Base-by-base conservation (phyloP, 1,140 invertebrate species). In the Uloborus diversus region DNA sequence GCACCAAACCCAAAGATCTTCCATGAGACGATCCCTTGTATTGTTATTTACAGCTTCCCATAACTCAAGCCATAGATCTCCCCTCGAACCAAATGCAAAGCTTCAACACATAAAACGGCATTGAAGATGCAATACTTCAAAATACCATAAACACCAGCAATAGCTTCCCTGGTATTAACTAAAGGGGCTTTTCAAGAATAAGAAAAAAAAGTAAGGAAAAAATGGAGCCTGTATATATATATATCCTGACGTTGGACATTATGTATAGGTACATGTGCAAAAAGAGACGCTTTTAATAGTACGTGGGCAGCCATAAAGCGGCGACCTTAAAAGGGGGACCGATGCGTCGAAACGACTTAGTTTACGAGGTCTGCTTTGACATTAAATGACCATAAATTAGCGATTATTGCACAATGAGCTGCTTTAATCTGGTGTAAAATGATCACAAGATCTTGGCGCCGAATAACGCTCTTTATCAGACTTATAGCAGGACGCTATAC, bases 301-400 rank as follows among this genome's bases (percentile, higher is more conserved):
- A 66, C 62, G 51, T 32, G 57, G 73, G 62, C 56, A 65, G 57
- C 73, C 61, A 78, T 78, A 78, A 78, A 78, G 73, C 73, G 73
- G 49, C 32, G 47, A 32, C 30, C 62, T 66, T 42, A 35, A 42
- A 56, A 78, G 62, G 47, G 59, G 59, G 71, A 7, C 11, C 27
- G 71, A 59, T 13, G 28, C 71, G 59, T 37, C 73, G 28, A 65
- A 78, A 78, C 73, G 73, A 78, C 73, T 65, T 78, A 78, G 73
- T 78, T 78, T 78, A 78, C 73, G 73, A 78, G 47, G 27, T 65
- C 47, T 78, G 73, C 73, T 64, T 51, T 78, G 73, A 78, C 73
- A 78, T 78, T 78, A 78, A 78, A 78, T 66, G 73, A 78, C 62
- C 73, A 78, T 78, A 78, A 78, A 78, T 78, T 78, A 78, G 73